Conservation (phyloP, 2,797 vertebrate species). For the Notoglanidium macrostoma region DNA sequence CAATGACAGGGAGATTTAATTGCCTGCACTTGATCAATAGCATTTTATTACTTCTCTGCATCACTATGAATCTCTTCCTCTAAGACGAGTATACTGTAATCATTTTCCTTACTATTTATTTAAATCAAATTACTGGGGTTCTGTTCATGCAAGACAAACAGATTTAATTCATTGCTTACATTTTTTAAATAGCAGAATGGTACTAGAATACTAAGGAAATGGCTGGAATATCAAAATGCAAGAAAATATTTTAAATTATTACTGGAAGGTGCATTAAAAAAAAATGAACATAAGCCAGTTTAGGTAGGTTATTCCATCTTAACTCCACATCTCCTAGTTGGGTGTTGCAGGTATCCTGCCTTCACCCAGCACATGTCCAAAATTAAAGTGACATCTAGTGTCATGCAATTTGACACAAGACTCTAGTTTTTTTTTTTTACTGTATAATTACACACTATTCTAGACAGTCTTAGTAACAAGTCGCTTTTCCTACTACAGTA, state of each 20-base stretch:
- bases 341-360: neutral
- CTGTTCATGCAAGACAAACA: neutral
- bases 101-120: neutral
- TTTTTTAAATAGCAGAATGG: neutral
- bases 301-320: neutral
- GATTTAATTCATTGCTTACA: neutral
- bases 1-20: neutral
- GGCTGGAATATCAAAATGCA: too few species aligned
- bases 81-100: neutral
- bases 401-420: neutral
- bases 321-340: neutral
- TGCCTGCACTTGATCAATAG: neutral
- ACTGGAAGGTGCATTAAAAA: neutral
- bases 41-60: neutral
- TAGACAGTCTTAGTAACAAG: neutral
- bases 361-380: neutral
- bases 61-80: neutral
- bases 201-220: neutral
- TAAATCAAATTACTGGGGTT: neutral
- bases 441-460: neutral
- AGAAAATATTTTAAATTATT: neutral
- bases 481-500: neutral
- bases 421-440: neutral
- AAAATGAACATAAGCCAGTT: neutral
- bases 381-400: neutral